Percentiles rank a stretch among this genome's conserved stretches.
Evolutionary conservation across 2,797 vertebrate species (phyloP).

Genomic region (Fratercula arctica): DNA sequence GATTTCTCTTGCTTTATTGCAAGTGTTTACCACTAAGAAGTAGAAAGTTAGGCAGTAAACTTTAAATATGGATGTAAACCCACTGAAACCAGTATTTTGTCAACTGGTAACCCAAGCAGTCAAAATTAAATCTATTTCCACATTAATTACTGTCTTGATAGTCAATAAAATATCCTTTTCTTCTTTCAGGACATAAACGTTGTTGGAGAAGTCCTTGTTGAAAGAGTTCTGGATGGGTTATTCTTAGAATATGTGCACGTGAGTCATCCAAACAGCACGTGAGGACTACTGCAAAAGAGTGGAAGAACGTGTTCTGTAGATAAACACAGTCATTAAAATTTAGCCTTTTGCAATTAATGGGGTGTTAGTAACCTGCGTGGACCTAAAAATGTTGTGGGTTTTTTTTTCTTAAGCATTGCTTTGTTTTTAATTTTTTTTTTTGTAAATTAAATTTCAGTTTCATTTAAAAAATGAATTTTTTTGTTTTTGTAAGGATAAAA

Average conservation of each 20-base stretch:
- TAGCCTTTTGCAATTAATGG: constrained; percentile 15
- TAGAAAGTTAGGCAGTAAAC: neutral
- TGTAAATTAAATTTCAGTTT: neutral
- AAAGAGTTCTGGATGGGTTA: constrained; percentile 66
- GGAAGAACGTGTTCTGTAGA: neutral
- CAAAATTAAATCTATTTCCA: neutral
- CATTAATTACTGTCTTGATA: neutral
- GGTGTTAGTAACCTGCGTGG: neutral
- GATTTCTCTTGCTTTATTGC: neutral
- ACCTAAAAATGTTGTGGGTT: neutral
- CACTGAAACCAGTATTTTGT: neutral
- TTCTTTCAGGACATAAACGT: constrained; percentile 67
- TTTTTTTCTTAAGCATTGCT: neutral
- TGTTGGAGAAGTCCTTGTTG: constrained; percentile 68
- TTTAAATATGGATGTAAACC: neutral
- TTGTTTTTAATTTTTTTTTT: neutral
- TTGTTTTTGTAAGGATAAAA: neutral
- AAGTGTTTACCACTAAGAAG: neutral
- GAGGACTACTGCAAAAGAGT: neutral
- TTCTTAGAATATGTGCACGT: constrained; percentile 68
- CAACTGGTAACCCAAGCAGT: neutral
- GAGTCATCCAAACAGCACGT: constrained; percentile 55
- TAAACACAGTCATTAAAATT: neutral
- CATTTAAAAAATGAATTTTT: neutral
- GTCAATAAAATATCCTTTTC: constrained; percentile 18